Percentiles rank a stretch among this genome's conserved stretches.
These are phyloP conservation scores for Teleogryllus oceanicus DNA, from an alignment of 2,888 invertebrate species.

Conservation along the genomic window DNA sequence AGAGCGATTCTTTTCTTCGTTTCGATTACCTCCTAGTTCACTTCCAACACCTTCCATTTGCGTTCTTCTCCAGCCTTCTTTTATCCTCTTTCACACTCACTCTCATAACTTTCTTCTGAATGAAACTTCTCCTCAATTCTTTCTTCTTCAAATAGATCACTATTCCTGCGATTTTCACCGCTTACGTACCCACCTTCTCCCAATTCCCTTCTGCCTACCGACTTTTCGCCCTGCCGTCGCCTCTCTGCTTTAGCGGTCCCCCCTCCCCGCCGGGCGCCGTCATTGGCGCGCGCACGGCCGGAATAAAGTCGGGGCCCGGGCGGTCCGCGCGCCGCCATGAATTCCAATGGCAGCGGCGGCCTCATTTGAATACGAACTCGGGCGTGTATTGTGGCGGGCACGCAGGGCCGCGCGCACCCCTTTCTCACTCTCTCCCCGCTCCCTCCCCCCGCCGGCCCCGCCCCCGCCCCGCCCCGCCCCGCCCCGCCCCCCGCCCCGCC, in stretches of 20 bases:
- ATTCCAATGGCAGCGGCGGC: not conserved
- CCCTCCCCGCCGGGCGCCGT: not conserved
- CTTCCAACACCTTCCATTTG: too few relatives aligned
- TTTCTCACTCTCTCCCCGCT: not conserved
- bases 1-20: too few relatives aligned
- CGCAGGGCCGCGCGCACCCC: not conserved
- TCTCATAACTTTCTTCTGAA: too few relatives aligned
- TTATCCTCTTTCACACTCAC: too few relatives aligned
- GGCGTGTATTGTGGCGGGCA: not conserved
- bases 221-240: not conserved
- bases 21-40: too few relatives aligned
- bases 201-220: not conserved
- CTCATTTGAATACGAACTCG: slow-evolving; percentile 10
- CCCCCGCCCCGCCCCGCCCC: too few relatives aligned
- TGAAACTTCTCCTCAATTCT: too few relatives aligned
- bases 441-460: not conserved
- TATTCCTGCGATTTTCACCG: too few relatives aligned
- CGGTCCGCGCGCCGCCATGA: not conserved
- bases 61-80: too few relatives aligned
- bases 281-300: not conserved
- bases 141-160: too few relatives aligned
- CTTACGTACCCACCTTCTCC: too few relatives aligned
- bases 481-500: too few relatives aligned
- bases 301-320: not conserved
- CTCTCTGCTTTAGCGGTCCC: not conserved